Conservation (phyloP, 2,888 invertebrate species). For the Eulithis testata region DNA sequence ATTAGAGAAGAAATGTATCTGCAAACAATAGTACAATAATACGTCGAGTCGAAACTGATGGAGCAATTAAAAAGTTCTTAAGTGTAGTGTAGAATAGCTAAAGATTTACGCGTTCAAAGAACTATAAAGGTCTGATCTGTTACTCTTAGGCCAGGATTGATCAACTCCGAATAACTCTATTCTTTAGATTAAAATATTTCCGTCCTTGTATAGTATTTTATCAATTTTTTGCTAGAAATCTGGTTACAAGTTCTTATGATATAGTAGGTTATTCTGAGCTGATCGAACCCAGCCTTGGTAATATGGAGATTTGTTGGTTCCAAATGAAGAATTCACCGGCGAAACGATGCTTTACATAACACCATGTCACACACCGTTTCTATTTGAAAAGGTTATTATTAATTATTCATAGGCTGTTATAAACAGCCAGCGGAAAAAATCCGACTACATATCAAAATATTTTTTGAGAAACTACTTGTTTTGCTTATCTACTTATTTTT, state of each 20-base stretch:
- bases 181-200: no score
- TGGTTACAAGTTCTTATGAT: no score
- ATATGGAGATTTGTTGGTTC: slow-evolving; percentile 19
- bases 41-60: no score
- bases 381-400: slow-evolving; percentile 22
- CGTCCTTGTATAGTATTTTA: no score
- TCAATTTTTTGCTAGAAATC: no score
- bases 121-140: not conserved
- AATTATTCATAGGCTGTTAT: slow-evolving; percentile 24
- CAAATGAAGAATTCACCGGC: slow-evolving; percentile 17
- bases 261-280: no score
- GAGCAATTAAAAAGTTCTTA: no score
- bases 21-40: no score
- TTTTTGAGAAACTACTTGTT: no score
- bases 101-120: not conserved
- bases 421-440: slow-evolving; percentile 13
- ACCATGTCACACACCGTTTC: slow-evolving; percentile 29
- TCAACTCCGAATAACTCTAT: not conserved
- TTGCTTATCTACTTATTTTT: no score
- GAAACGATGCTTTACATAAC: slow-evolving; percentile 26
- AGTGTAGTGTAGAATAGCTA: no score
- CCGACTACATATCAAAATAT: not conserved
- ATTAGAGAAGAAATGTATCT: not conserved
- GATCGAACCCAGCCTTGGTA: not conserved
- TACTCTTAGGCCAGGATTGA: no score